Base-by-base conservation (phyloP, 2,888 invertebrate species). In the Torymus auratus region DNA sequence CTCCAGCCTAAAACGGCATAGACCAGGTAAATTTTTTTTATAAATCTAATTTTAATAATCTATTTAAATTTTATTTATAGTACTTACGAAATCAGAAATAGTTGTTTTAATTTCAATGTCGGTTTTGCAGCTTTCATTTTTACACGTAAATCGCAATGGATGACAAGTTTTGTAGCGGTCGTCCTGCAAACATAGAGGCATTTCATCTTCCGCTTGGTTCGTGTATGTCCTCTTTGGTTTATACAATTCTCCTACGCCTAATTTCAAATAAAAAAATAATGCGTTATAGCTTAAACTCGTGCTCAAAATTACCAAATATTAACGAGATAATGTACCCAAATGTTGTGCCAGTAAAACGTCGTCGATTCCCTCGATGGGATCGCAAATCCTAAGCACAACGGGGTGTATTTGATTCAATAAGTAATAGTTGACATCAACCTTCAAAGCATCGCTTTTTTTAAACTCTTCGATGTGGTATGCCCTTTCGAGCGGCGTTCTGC, bases 341-440 rank as follows among this genome's bases (percentile, higher is more conserved):
- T 96, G 95, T 87, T 96, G 95, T 0, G 99, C 99, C 82, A 99
- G 95, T 83, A 96, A 93, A 71, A 96, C 96, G 2, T 96, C 94
- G 91, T 99, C 98, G 83, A 97, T 96, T 13, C 97, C 98, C 84
- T 98, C 97, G 64, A 99, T 96, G 0, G 99, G 99, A 84, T 98
- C 98, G 89, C 98, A 97, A 88, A 99, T 95, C 84, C 99, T 94
- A 50, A 97, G 95, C 82, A 99, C 95, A 0, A 99, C 98, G 0
- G 99, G 99, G 91, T 98, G 98, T 62, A 99, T 94, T 92, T 99
- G 99, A 88, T 98, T 96, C 0, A 96, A 94, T 84, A 99, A 92
- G 91, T 99, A 99, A 91, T 99, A 99, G 84, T 95, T 94, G 1
- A 93, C 93, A 91, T 99, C 99, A 2, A 97, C 93, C 90, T 95